A percentile compares a stretch with the other conserved stretches of the same genome.
Evolutionary conservation across 1,140 invertebrate genomes (phyloP).

Genomic region (Palaemon carinicauda): DNA sequence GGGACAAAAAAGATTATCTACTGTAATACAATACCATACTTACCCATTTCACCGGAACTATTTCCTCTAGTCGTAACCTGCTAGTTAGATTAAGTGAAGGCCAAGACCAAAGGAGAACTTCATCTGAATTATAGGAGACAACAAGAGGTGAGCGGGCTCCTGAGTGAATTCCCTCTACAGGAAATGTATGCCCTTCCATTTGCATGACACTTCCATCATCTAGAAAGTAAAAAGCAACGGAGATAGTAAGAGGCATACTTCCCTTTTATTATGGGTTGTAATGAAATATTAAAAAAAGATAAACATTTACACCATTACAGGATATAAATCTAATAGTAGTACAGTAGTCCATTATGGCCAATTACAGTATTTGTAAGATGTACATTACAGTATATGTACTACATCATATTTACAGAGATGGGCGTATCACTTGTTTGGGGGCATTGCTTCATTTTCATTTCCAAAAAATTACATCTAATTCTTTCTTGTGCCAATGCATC

Average conservation of each 20-base stretch:
- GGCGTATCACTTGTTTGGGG: no score
- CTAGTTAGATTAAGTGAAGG: conserved; percentile 31
- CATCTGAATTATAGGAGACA: conserved; percentile 7
- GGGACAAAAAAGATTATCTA: no score
- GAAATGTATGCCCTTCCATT: conserved; percentile 32
- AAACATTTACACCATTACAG: no score
- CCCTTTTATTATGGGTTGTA: background rate
- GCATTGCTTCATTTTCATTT: no score
- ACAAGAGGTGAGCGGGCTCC: conserved; percentile 26
- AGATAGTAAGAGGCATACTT: background rate
- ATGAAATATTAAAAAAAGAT: no score
- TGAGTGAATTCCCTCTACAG: background rate
- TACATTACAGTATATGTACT: no score
- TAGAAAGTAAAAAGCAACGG: background rate
- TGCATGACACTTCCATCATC: conserved; percentile 37
- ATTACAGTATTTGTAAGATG: no score
- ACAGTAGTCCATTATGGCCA: no score
- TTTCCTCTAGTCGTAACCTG: background rate
- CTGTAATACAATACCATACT: background rate
- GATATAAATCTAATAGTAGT: no score
- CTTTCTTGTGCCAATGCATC: no score
- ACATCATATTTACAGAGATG: no score
- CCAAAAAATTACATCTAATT: no score
- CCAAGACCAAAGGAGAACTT: conserved; percentile 42
- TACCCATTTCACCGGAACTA: conserved; percentile 23